Base-by-base conservation (phyloP, 2,113 vertebrate species). In the Petrocephalus microphthalmus region DNA sequence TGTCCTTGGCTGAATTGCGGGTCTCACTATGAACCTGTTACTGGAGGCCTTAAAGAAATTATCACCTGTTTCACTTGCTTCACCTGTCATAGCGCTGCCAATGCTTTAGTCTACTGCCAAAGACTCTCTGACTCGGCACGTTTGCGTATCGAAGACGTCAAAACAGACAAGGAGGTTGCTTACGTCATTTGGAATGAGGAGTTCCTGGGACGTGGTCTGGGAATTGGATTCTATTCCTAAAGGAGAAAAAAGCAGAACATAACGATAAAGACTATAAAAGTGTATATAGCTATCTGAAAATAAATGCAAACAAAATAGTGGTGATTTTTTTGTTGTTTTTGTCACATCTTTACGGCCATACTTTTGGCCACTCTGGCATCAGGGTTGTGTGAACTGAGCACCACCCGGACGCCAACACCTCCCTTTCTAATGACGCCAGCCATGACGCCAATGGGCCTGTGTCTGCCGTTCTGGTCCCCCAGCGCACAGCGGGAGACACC, bases 171-270 rank as follows among this genome's bases (percentile, higher is more conserved):
- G 51, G 10, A 3, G 33, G 42, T 25, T 15, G 84, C 97, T 93
- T 93, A 99, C 98, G 0, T 99, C 97, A 0, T 99, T 99, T 92
- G 98, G 97, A 93, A 99, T 97, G 94, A 98, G 93, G n/a, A 99
- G 97, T 94, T 99, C 98, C 94, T 99, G 98, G 17, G 97, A 98
- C 15, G 95, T 96, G 91, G 96, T 97, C 92, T 97, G 98, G 52
- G 95, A 92, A 67, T 90, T 93, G 84, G 96, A 85, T 3, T 99
- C 98, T 88, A 98, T 89, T 60, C 95, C 97, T 97, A 89, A 87
- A 94, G 91, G 42, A 60, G 84, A 90, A 51, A 86, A 88, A 57
- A 42, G 49, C 13, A 54, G 37, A 45, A 54, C 20, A 87, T 11
- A 84, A 87, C 19, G 33, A 37, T 20, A 42, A 33, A n/a, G 37